These are phyloP conservation scores for Entelurus aequoreus DNA, from an alignment of 2,113 vertebrate genomes.

Conservation along the genomic window DNA sequence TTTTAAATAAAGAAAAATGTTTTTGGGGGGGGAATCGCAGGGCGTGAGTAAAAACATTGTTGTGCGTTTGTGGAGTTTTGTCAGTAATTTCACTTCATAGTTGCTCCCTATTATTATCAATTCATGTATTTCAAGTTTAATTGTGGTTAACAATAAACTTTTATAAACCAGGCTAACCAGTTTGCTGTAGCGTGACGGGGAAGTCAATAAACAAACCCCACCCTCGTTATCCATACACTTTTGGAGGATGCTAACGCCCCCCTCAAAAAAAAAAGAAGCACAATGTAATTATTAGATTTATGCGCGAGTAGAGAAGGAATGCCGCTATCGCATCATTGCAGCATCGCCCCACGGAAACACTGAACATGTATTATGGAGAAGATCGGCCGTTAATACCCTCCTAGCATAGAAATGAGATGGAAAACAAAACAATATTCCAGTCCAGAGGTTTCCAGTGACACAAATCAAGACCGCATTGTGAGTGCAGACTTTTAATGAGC, in stretches of 20 bases:
- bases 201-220: neutral
- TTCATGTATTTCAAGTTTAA: no score
- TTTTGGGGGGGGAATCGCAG: no score
- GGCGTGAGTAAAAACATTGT: no score
- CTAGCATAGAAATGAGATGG: constrained; percentile 20
- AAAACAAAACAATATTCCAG: constrained; percentile 23
- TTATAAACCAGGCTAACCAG: no score
- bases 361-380: constrained; percentile 14
- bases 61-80: no score
- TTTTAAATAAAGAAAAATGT: no score
- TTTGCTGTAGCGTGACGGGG: no score
- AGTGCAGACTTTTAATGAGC: constrained; percentile 20
- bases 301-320: constrained; percentile 43
- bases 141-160: no score
- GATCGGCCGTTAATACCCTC: constrained; percentile 15
- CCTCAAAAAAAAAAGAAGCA: constrained; percentile 25
- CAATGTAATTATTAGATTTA: constrained; percentile 62
- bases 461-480: constrained; percentile 13
- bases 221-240: constrained; percentile 47
- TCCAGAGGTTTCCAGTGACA: constrained; percentile 26
- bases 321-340: constrained; percentile 27
- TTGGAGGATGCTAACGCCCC: constrained; percentile 45
- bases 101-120: no score
- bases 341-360: constrained; percentile 27
- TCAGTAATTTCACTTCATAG: no score